These are phyloP conservation scores for Ophion obscuratus DNA, from an alignment of 2,888 invertebrate species.

Conservation along the genomic window DNA sequence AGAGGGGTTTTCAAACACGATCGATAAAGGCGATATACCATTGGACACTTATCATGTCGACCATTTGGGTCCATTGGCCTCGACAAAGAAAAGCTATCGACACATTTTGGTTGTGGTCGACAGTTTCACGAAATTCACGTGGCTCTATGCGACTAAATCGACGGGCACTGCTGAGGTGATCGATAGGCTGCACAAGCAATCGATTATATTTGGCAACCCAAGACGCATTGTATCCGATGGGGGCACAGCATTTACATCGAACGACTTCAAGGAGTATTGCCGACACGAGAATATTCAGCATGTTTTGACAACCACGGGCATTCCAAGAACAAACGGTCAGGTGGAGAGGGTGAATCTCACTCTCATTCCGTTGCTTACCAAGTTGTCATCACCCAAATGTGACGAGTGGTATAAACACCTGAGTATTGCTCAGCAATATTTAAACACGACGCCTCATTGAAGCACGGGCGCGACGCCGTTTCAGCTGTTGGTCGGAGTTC, in stretches of 20 bases:
- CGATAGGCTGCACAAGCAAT: background rate
- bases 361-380: no score
- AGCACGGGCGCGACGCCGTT: conserved; percentile 69
- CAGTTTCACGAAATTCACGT: background rate
- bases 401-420: no score
- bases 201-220: background rate
- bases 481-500: conserved; percentile 57
- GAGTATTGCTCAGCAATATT: no score
- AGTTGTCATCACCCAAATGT: no score
- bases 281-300: conserved; percentile 1
- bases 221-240: conserved; percentile 17
- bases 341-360: conserved; percentile 8
- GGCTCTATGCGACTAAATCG: background rate
- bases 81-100: background rate
- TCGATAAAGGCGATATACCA: background rate
- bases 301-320: background rate
- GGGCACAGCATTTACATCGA: background rate
- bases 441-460: conserved; percentile 44
- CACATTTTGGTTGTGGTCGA: background rate
- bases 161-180: background rate
- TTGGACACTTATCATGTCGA: background rate
- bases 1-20: no score
- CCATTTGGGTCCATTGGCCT: background rate
- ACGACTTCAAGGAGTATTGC: background rate
- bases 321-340: background rate